Evolutionary conservation across 2,113 vertebrate species (phyloP).

Genomic region (Sinocyclocheilus rhinocerous): DNA sequence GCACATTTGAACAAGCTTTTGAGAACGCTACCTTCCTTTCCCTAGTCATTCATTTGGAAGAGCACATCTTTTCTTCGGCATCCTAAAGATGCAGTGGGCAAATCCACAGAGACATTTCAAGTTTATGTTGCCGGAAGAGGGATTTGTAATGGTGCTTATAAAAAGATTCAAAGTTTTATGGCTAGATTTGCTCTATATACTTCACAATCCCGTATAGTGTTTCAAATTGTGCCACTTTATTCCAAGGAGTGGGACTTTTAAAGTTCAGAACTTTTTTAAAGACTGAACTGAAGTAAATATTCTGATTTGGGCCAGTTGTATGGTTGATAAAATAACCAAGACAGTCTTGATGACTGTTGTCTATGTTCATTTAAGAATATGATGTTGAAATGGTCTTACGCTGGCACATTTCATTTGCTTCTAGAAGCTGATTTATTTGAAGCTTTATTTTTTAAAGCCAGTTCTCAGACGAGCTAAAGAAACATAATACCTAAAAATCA

Average conservation of each 20-base stretch:
- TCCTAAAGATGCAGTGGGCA: neutral
- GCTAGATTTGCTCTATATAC: neutral
- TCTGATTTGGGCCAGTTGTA: slow-evolving; percentile 1
- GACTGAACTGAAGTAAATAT: neutral
- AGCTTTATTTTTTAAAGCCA: slow-evolving; percentile 33
- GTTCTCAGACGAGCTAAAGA: slow-evolving; percentile 14
- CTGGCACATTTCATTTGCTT: slow-evolving; percentile 32
- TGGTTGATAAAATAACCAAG: neutral
- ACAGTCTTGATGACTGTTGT: neutral
- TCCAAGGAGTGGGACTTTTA: neutral
- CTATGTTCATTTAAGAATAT: slow-evolving; percentile 5
- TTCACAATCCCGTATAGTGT: neutral
- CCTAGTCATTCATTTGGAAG: neutral
- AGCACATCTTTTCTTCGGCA: neutral
- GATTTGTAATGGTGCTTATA: neutral
- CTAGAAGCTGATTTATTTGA: neutral
- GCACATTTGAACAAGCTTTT: neutral
- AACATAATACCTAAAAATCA: neutral
- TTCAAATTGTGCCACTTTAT: neutral
- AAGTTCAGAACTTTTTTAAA: neutral
- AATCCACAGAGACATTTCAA: neutral
- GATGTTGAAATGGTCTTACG: neutral
- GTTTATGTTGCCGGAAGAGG: neutral
- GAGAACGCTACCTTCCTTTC: neutral
- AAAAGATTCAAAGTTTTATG: neutral